Conservation (phyloP, 2,113 vertebrate genomes). For the Paramisgurnus dabryanus region DNA sequence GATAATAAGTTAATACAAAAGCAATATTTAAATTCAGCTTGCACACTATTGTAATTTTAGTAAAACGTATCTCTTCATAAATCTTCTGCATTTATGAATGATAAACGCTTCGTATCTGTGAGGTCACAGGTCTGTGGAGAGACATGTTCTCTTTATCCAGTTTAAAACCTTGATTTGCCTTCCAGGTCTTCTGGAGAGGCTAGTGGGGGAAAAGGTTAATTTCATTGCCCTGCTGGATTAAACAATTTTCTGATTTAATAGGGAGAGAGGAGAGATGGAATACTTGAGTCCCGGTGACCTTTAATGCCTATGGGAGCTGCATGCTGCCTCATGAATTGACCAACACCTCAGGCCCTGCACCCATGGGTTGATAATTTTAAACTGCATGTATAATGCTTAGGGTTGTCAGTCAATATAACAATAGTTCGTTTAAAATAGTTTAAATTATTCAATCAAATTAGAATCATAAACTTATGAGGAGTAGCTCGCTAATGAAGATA, state of each 20-base stretch:
- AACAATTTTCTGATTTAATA: constrained; percentile 58
- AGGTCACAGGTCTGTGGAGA: constrained; percentile 29
- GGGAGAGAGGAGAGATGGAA: constrained; percentile 47
- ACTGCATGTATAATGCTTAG: neutral
- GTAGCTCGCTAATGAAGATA: no score
- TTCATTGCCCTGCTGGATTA: constrained; percentile 62
- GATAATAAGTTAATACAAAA: neutral
- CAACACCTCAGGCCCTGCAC: neutral
- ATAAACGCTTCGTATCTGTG: constrained; percentile 12
- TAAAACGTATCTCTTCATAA: neutral
- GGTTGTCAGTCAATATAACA: no score
- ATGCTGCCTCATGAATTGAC: neutral
- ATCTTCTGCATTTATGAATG: neutral
- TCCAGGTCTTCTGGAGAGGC: constrained; percentile 47
- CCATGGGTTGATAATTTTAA: neutral
- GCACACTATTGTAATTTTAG: neutral
- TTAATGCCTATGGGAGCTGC: constrained; percentile 23
- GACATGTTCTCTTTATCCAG: constrained; percentile 27
- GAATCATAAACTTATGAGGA: no score
- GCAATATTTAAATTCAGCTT: no score
- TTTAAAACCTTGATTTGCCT: constrained; percentile 50
- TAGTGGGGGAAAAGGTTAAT: constrained; percentile 64
- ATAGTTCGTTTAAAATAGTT: no score
- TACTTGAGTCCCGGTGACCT: constrained; percentile 43
- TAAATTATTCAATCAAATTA: no score